Base-by-base conservation (phyloP, 2,113 vertebrate genomes). In the Pogonocichla stellata region DNA sequence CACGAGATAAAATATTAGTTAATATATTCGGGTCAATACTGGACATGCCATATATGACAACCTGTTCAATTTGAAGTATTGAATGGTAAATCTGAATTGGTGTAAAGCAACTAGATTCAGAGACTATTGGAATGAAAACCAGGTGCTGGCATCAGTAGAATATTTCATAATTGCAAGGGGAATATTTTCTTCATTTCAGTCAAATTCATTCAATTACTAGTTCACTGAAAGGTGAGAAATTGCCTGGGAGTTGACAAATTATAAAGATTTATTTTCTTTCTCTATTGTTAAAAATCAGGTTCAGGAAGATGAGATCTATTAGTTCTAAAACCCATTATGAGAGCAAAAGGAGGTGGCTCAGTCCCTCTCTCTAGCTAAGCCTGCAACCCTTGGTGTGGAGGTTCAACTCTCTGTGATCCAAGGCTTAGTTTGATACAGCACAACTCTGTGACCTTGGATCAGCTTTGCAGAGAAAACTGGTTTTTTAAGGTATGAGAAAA, bases 171-270 rank as follows among this genome's bases (percentile, higher is more conserved):
- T 66, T 78, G 23, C 17, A 51, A 25, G 15, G 31, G 75, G 42
- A 87, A 81, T 58, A 74, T 81, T 90, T 78, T 93, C 47, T 90
- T 78, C 13, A 81, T 81, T 80, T 92, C 85, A 71, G 65, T 79
- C 65, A 92, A 91, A 81, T 71, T 74, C 31, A 28, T 81, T 87
- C 51, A 93, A 70, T 81, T 81, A 84, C 51, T 71, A 33, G 10
- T 42, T 71, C 56, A 54, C 43, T 29, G 42, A 87, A 80, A 87
- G 47, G 28, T 74, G 51, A 74, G 51, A 84, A 87, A 61, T 58
- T 87, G 33, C 1, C 28, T 66, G 28, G 25, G 56, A 90, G 25
- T 62, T 61, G 28, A 61, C 64, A 90, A 81, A 84, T 66, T 29
- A 45, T 28, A 42, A 73, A 81, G 50, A 58, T 66, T 81, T 84